Base-by-base conservation (phyloP, 2,888 invertebrate genomes). In the Parnassius glacialis region DNA sequence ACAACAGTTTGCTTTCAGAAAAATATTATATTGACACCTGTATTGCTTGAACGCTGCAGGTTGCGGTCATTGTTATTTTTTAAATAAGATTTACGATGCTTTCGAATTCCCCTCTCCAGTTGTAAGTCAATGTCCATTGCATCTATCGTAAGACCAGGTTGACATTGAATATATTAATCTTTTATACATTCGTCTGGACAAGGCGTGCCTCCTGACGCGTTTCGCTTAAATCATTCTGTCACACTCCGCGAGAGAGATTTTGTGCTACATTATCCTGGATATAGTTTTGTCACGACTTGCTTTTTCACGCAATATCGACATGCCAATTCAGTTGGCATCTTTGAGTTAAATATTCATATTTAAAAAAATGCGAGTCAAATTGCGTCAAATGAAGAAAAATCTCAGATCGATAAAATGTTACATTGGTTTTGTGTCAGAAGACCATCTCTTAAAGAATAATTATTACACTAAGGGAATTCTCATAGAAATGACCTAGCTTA, bases 221-320 rank as follows among this genome's bases (percentile, higher is more conserved):
- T 58, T 25, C 52, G 55, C 13, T 62, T 67, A 65, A 65, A 67
- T 67, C 67, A 65, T 62, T 44, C 65, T 65, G 65, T 65, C 61
- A 62, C 52, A 43, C 52, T 16, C 52, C 43, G 42, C 25, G 52
- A 44, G 44, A 34, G 43, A 52, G 48, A 54, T 48, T 59, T 56
- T 56, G 44, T 41, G 41, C 52, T 62, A 57, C 63, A 59, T 55
- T 54, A 52, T 50, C 52, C 59, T 54, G 63, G 50, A 56, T 61
- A 58, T 43, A 59, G 44, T 44, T 57, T 56, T 44, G 59, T 60
- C 61, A 59, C 59, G 65, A 59, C 43, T 57, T 50, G 59, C 44
- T 45, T 59, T 53, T 57, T 47, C 57, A 56, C 52, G 52, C 52
- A 61, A 61, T 61, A 61, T 57, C 57, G 52, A 61, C 52, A 52